Percentiles rank a stretch among this genome's conserved stretches.
These are phyloP conservation scores for Gisinianus flammeolus DNA, from an alignment of 2,888 invertebrate genomes.

Conservation along the genomic window DNA sequence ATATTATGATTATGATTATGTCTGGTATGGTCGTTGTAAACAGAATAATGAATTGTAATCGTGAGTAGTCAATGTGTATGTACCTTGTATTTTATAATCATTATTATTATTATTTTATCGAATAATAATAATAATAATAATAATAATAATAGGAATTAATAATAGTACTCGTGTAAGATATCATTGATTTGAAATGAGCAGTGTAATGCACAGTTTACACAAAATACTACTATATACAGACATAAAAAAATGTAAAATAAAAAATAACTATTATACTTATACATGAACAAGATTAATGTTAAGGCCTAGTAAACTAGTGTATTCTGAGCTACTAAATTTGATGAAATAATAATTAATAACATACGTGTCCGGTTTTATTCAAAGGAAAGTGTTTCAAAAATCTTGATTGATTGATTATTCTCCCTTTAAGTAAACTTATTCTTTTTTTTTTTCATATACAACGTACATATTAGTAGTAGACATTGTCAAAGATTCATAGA, in stretches of 20 bases:
- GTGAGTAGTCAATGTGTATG: slow-evolving; percentile 29
- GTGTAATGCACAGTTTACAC: neutral
- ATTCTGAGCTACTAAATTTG: slow-evolving; percentile 7
- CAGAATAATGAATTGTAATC: neutral
- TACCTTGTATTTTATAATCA: slow-evolving; percentile 31
- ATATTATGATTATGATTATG: neutral
- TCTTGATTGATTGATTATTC: too few species aligned
- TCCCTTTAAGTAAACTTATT: too few species aligned
- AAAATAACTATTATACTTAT: neutral
- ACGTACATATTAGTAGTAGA: neutral
- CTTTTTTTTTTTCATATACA: neutral
- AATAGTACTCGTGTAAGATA: neutral
- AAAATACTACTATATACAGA: neutral
- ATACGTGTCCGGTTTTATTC: neutral
- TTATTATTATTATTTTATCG: neutral
- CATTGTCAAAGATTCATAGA: too few species aligned
- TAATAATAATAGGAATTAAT: neutral
- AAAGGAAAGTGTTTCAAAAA: too few species aligned
- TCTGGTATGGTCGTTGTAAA: neutral
- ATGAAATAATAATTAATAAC: neutral
- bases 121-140: neutral
- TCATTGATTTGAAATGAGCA: neutral
- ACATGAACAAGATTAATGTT: slow-evolving; percentile 1
- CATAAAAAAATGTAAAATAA: neutral
- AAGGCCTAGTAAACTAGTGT: slow-evolving; percentile 10